phyloP scores from a whole-genome alignment of 92 coral and sea anemone species.

The Diadumene lineata region DNA sequence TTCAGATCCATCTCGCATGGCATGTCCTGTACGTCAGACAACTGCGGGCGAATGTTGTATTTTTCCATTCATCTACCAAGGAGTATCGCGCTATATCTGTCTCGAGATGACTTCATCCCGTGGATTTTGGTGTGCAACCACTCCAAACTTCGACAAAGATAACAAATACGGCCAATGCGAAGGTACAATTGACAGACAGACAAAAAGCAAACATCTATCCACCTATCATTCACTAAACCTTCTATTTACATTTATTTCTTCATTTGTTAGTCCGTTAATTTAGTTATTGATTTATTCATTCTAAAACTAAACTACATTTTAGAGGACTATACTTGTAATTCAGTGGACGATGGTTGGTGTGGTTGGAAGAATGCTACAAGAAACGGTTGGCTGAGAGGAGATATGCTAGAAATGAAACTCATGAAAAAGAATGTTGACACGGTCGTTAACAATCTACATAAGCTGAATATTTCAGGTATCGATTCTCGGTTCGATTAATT shows the following conservation, averaged over 20 bases:
- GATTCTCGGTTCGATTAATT: not conserved
- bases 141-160: conserved; percentile 16
- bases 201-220: no score
- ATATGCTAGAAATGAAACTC: not conserved
- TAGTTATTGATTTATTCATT: not conserved
- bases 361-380: conserved; percentile 21
- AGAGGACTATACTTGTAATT: conserved; percentile 7
- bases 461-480: not conserved
- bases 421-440: not conserved
- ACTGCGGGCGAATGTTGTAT: conserved; percentile 49
- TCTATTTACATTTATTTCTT: not conserved
- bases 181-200: conserved; percentile 30
- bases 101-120: not conserved
- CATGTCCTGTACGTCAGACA: conserved; percentile 49
- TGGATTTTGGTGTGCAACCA: conserved; percentile 34
- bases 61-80: conserved; percentile 42
- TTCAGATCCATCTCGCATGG: conserved; percentile 34
- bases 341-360: conserved; percentile 29
- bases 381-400: conserved; percentile 1
- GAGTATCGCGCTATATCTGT: conserved; percentile 20
- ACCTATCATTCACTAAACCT: no score
- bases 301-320: not conserved
- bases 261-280: not conserved
- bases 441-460: not conserved
- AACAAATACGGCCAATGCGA: conserved; percentile 23